Evolutionary conservation across 2,113 vertebrate species (phyloP).

Genomic region (Capreolus pygargus): DNA sequence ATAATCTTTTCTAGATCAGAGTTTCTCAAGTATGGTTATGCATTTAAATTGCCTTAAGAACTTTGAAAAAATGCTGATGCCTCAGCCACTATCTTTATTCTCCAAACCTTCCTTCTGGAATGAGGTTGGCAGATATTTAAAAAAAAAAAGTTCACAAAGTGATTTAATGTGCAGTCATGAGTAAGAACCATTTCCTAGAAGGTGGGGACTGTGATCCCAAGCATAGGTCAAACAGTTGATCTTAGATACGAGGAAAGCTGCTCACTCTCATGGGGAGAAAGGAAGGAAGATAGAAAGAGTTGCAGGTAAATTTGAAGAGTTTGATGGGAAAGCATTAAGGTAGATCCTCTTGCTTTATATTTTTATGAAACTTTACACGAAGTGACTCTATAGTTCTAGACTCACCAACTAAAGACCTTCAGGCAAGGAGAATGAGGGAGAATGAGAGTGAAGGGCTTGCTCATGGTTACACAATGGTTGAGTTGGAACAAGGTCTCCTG

Average conservation of each 20-base stretch:
- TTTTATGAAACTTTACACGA: neutral
- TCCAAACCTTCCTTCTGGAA: neutral
- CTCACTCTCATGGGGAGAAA: neutral
- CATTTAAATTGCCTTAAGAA: neutral
- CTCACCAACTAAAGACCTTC: neutral
- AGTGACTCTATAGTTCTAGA: neutral
- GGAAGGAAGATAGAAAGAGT: neutral
- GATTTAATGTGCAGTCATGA: neutral
- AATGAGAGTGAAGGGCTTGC: neutral
- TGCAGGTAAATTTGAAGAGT: neutral
- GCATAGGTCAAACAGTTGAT: neutral
- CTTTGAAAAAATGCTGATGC: neutral
- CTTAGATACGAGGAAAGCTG: neutral
- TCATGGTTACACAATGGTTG: too few relatives aligned
- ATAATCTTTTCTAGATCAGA: neutral
- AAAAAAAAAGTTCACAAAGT: neutral
- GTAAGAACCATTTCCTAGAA: neutral
- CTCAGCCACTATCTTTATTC: neutral
- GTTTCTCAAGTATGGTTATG: neutral
- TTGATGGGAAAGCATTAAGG: neutral
- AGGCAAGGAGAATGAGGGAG: neutral
- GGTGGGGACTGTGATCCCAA: neutral
- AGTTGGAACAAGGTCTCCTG: neutral
- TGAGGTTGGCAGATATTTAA: neutral
- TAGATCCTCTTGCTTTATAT: neutral